Conservation (phyloP, 2,888 invertebrate genomes). For the Oxycera nigricornis region DNA sequence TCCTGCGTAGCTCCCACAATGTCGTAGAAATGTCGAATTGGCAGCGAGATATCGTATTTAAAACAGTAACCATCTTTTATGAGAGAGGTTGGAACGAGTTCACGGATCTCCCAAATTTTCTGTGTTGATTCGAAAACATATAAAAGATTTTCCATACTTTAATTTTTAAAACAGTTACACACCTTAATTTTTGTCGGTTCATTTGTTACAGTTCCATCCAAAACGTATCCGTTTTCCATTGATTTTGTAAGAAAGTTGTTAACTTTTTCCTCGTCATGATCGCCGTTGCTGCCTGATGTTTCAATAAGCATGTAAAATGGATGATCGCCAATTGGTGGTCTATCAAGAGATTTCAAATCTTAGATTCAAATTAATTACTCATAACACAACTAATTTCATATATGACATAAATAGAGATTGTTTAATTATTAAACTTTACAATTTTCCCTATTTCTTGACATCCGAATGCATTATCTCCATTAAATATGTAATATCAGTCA, state of each 20-base stretch:
- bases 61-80: conserved; percentile 88
- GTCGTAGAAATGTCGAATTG: conserved; percentile 81
- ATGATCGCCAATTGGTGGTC: conserved; percentile 69
- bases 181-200: conserved; percentile 83
- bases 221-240: conserved; percentile 74
- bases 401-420: too few species aligned
- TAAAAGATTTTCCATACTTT: not conserved
- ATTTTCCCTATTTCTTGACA: too few species aligned
- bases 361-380: too few species aligned
- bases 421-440: too few species aligned
- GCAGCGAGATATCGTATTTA: conserved; percentile 95
- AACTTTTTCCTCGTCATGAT: conserved; percentile 90
- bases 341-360: too few species aligned
- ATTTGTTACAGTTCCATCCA: conserved; percentile 86
- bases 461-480: too few species aligned
- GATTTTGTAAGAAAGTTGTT: conserved; percentile 76
- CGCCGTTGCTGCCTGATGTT: conserved; percentile 83
- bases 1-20: conserved; percentile 76
- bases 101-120: conserved; percentile 87
- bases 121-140: conserved; percentile 54
- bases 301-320: conserved; percentile 89
- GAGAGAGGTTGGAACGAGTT: conserved; percentile 78
- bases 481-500: too few species aligned
- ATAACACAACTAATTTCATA: too few species aligned
- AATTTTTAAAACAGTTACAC: conserved; percentile 46